A percentile compares a stretch with the other conserved stretches of the same genome.
Evolutionary conservation across 2,113 vertebrate genomes (phyloP).

Genomic region (Dromaius novaehollandiae): DNA sequence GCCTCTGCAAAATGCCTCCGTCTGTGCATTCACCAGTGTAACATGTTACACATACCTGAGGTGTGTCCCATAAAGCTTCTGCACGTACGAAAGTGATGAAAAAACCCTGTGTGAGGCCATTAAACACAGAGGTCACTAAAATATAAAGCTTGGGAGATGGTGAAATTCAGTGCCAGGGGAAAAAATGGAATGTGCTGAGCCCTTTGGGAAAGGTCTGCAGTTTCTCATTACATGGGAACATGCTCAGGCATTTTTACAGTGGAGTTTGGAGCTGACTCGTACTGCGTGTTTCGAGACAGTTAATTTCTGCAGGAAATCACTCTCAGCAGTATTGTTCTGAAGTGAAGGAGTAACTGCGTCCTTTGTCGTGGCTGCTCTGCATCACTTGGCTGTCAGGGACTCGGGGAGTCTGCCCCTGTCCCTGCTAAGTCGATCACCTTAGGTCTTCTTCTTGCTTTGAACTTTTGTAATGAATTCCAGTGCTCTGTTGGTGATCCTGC

Average conservation of each 20-base stretch:
- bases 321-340: background rate
- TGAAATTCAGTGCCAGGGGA: background rate
- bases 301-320: background rate
- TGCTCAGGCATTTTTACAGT: background rate
- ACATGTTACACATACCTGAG: background rate
- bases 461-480: background rate
- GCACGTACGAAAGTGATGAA: background rate
- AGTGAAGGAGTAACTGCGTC: background rate
- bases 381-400: accelerated
- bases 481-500: background rate
- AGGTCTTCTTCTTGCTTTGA: background rate
- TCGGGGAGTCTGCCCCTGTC: background rate
- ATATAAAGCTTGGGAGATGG: background rate
- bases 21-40: background rate
- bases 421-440: background rate
- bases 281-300: background rate
- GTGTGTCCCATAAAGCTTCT: background rate
- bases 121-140: background rate
- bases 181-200: background rate
- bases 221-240: background rate
- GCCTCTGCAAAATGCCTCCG: background rate
- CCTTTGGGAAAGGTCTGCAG: background rate
- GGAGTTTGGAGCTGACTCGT: background rate
- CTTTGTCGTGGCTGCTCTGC: background rate
- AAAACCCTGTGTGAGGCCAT: background rate